A percentile compares a stretch with the other conserved stretches of the same genome.
These are phyloP conservation scores for Hyposoter didymator DNA, from an alignment of 2,888 invertebrate genomes.

Conservation along the genomic window DNA sequence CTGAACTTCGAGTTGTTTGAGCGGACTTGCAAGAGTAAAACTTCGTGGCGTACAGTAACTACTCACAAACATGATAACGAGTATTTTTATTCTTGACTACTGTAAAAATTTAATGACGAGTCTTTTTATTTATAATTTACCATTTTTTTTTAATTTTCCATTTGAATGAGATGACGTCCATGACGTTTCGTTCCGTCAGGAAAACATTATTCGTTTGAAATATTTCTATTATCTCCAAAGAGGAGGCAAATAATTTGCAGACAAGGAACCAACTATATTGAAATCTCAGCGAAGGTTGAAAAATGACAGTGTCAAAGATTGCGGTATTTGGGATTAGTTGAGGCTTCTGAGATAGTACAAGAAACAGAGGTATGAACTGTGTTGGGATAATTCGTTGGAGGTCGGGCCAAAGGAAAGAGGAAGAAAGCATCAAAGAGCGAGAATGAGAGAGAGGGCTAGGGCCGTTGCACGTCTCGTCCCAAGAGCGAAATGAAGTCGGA, in stretches of 20 bases:
- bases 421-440: background rate
- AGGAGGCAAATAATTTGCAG: background rate
- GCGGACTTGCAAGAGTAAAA: conserved; percentile 70
- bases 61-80: conserved; percentile 69
- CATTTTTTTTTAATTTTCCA: background rate
- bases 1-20: background rate
- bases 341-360: conserved; percentile 1
- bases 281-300: background rate
- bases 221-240: background rate
- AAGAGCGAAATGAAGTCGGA: conserved; percentile 77
- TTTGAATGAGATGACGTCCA: background rate
- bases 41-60: conserved; percentile 73
- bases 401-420: background rate
- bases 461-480: conserved; percentile 60
- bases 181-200: background rate
- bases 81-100: conserved; percentile 74
- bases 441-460: conserved; percentile 53
- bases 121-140: background rate
- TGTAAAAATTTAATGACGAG: background rate
- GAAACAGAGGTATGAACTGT: conserved; percentile 4
- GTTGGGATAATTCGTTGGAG: background rate
- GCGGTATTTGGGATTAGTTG: background rate
- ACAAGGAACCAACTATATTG: background rate
- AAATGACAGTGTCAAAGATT: background rate
- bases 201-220: background rate